Percentiles rank a stretch among this genome's conserved stretches.
These are phyloP conservation scores for Sylvicapra grimmia DNA, from an alignment of 2,113 vertebrate species.

Conservation along the genomic window DNA sequence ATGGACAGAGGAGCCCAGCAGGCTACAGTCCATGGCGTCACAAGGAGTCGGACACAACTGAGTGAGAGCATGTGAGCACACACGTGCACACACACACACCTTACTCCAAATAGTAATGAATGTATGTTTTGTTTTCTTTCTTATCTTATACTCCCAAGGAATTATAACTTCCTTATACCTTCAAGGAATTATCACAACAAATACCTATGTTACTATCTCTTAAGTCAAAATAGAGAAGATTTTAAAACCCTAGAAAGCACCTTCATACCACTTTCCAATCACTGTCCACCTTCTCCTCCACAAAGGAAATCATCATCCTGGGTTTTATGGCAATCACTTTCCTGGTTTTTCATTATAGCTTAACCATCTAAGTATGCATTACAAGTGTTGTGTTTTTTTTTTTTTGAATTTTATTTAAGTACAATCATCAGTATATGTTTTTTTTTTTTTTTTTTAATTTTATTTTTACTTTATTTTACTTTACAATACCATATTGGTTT, in stretches of 20 bases:
- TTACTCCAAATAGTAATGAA: not conserved
- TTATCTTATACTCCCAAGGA: not conserved
- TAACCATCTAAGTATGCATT: not conserved
- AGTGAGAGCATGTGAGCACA: not conserved
- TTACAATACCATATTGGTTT: too few relatives aligned
- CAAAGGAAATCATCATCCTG: not conserved
- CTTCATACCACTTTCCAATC: not conserved
- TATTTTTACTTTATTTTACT: too few relatives aligned
- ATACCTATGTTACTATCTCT: too few relatives aligned
- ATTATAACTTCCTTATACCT: not conserved
- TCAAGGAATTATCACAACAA: not conserved
- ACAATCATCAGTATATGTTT: not conserved
- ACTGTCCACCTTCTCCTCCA: not conserved
- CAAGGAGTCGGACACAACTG: not conserved
- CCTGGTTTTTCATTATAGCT: not conserved
- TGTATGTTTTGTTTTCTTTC: not conserved
- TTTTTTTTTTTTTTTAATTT: too few relatives aligned
- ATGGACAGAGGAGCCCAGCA: not conserved
- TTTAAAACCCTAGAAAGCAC: not conserved
- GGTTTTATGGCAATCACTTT: not conserved
- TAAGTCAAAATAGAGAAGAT: not conserved
- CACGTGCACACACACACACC: rapidly evolving
- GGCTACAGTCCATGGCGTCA: not conserved
- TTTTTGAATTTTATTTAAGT: not conserved
- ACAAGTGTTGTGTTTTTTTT: not conserved